phyloP scores from a whole-genome alignment of 1,140 invertebrate species.

The Ruditapes philippinarum region DNA sequence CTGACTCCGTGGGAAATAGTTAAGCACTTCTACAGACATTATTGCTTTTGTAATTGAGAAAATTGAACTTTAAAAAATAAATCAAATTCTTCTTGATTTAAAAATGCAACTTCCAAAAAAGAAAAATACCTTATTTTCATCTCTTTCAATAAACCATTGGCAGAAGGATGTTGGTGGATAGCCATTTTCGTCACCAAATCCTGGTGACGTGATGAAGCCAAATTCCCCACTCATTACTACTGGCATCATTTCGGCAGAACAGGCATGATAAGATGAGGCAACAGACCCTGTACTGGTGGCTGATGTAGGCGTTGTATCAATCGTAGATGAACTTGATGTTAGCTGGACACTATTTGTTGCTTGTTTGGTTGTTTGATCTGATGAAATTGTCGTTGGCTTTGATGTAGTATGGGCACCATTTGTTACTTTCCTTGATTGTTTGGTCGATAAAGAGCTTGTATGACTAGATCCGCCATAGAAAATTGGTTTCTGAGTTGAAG shows the following conservation, averaged over 20 bases:
- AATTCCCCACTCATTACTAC: not conserved
- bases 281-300: not conserved
- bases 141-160: not conserved
- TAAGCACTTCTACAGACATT: too few relatives aligned
- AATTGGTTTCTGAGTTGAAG: not conserved
- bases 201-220: slow-evolving; percentile 21
- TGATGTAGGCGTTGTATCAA: not conserved
- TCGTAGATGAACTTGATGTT: not conserved
- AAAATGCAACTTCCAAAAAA: too few relatives aligned
- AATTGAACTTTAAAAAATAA: too few relatives aligned
- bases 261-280: not conserved
- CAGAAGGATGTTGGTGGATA: slow-evolving; percentile 20
- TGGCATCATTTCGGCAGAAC: not conserved
- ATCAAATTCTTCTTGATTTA: too few relatives aligned
- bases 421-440: not conserved
- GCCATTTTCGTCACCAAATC: not conserved
- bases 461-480: not conserved
- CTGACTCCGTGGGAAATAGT: too few relatives aligned
- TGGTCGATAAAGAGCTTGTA: not conserved
- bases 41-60: too few relatives aligned
- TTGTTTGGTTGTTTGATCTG: not conserved
- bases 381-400: not conserved
- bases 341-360: not conserved
- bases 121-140: slow-evolving; percentile 18
- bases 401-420: not conserved